Conservation (phyloP, 2,888 invertebrate genomes). For the Sarcophaga caerulescens region DNA sequence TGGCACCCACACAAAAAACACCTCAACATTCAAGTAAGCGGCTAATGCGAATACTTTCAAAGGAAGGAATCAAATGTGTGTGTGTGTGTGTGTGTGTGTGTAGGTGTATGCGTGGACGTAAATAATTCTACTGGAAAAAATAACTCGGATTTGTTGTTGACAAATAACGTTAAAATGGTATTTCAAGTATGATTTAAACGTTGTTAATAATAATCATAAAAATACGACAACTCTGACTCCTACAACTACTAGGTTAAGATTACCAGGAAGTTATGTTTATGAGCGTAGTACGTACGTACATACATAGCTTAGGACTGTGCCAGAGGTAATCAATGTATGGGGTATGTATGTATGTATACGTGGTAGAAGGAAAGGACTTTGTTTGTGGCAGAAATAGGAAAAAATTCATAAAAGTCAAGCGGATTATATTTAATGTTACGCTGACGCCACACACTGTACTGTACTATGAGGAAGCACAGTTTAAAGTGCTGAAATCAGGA, state of each 20-base stretch:
- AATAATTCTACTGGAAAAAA: constrained; percentile 9
- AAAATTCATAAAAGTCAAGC: constrained; percentile 44
- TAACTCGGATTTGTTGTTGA: constrained; percentile 51
- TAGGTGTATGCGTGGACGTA: background rate
- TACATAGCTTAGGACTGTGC: background rate
- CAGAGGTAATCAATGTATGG: background rate
- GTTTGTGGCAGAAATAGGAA: background rate
- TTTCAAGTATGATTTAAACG: constrained; percentile 63
- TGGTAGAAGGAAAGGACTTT: no score
- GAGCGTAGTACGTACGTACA: no score
- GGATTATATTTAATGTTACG: constrained; percentile 21
- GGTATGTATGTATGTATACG: no score
- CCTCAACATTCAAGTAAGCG: background rate
- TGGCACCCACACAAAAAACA: constrained; percentile 2
- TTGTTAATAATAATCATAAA: constrained; percentile 42
- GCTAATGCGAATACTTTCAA: background rate
- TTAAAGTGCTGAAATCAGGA: constrained; percentile 48
- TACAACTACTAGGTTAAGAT: background rate
- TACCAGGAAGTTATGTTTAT: background rate
- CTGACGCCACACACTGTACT: background rate
- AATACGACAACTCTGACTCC: background rate
- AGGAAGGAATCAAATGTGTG: no score
- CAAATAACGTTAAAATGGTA: constrained; percentile 59
- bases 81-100: background rate
- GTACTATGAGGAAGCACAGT: background rate